Base-by-base conservation (phyloP, 2,888 invertebrate species). In the Ichneumoninae sp. region DNA sequence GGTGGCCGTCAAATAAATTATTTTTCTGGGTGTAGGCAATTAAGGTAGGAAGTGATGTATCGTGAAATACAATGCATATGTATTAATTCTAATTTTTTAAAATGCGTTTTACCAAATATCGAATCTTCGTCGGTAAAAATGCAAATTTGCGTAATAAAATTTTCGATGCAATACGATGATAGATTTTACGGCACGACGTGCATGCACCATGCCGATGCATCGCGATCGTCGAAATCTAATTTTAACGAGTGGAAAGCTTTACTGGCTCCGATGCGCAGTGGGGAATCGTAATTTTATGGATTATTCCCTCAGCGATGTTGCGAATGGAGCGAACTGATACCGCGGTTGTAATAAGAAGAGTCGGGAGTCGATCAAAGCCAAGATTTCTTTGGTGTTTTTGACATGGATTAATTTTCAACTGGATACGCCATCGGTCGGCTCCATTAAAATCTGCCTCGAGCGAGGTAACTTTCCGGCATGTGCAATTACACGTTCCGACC, bases 401-500 rank as follows among this genome's bases (percentile, higher is more conserved):
- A 44, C 65, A 47, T 13, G 57, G 30, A 44, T 70, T 10, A 44
- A 62, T 65, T 75, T 70, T 57, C 57, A 79, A 70, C 70, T 47
- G 30, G 75, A 71, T 44, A 47, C 57, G 54, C 75, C 72, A 40
- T 75, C 74, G 26, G 33, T 3, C n/a, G 26, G 5, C 62, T 76
- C 40, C 5, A 62, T 74, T 74, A 40, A 69, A 72, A 74, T 74
- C 62, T 33, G 40, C 50, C 52, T 30, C 54, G 8, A 52, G 8
- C 33, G 77, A 72, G 30, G 33, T 22, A 62, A 77, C 50, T 69
- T 78, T 71, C 19, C 72, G 50, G 62, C 69, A 60, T 30, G 40
- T 74, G 77, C 57, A 33, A 82, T 82, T 82, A 57, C 60, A 44
- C 52, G 57, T 78, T 52, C n/a, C 40, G 57, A n/a, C 7, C 40